These are phyloP conservation scores for Lepus americanus DNA, from an alignment of 2,113 vertebrate species.

Conservation along the genomic window DNA sequence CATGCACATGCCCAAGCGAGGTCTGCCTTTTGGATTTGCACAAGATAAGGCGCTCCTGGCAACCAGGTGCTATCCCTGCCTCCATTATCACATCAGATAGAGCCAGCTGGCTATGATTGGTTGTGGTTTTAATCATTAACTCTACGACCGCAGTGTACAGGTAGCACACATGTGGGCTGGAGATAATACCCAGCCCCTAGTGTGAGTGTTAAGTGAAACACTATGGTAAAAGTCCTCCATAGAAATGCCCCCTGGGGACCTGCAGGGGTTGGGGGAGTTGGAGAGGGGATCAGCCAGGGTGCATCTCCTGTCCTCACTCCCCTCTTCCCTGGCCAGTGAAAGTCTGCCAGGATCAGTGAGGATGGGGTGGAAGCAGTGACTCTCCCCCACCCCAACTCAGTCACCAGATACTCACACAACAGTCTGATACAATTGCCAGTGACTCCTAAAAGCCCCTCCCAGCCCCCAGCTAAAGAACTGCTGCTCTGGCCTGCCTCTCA, in stretches of 20 bases:
- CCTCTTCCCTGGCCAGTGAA: not conserved
- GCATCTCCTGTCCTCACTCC: not conserved
- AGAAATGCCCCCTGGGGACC: not conserved
- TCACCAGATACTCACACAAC: not conserved
- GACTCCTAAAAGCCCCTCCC: not conserved
- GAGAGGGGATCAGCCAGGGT: not conserved
- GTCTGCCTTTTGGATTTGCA: constrained; percentile 59
- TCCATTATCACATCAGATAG: constrained; percentile 16
- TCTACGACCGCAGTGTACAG: not conserved
- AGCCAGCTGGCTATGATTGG: constrained; percentile 15
- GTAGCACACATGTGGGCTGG: not conserved
- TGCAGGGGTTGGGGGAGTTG: not conserved
- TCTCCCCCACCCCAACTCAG: not conserved
- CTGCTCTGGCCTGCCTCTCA: not conserved
- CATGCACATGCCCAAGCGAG: not conserved
- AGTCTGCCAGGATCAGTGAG: constrained; percentile 9
- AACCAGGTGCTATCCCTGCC: not conserved
- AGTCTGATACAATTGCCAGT: not conserved
- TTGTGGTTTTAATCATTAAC: constrained; percentile 72
- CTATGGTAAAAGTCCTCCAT: not conserved
- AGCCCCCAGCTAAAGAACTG: not conserved
- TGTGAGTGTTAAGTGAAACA: not conserved
- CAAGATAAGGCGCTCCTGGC: constrained; percentile 57
- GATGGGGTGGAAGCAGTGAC: not conserved
- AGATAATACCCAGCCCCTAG: not conserved